Evolutionary conservation across 1,140 invertebrate species (phyloP), one percentile per base, ranked within the genome.

Genomic region (Cotesia vestalis): DNA sequence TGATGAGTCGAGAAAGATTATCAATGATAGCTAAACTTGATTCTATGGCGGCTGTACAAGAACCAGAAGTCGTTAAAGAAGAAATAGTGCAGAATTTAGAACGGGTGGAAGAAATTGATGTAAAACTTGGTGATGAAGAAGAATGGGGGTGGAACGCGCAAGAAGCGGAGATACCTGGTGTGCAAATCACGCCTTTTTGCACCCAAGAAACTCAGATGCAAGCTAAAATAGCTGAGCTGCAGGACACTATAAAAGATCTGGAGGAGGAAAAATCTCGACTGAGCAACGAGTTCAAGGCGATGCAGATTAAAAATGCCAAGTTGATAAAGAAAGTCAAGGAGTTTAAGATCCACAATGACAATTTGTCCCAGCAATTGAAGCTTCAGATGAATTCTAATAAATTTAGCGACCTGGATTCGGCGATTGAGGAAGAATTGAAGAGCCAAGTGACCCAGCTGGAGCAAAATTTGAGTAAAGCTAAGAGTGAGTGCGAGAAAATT

Each of bases 261-360:
- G 85, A 90, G 75, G 66, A 80, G 0, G 88, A 91, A 62, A 85
- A 88, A 36, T 76, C 83, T 2, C 81, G 80, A 14, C 74, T 90
- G 4, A 79, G 86, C n/a, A 85, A 90, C 27, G 91, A 93, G 60
- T 85, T 91, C 5, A 88, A 88, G 71, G 83, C 88, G 4, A 83
- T 87, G 36, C 91, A 94, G 78, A 77, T 89, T 1, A 93, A 92
- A 76, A 90, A 90, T 34, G 86, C 88, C 5, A 94, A 93, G 85
- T 88, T 92, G 12, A 84, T 94, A 72, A 94, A 91, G 77, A 94
- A 94, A 81, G 80, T 94, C 1, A 94, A 94, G 78, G 92, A 94
- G 78, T 88, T 92, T 69, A 92, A 94, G 83, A 67, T 85, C 3
- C 89, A 89, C 77, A 89, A 91, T 78, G 91, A 92, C n/a, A 84